Evolutionary conservation across 2,888 invertebrate species (phyloP).

Genomic region (Dilophus febrilis): DNA sequence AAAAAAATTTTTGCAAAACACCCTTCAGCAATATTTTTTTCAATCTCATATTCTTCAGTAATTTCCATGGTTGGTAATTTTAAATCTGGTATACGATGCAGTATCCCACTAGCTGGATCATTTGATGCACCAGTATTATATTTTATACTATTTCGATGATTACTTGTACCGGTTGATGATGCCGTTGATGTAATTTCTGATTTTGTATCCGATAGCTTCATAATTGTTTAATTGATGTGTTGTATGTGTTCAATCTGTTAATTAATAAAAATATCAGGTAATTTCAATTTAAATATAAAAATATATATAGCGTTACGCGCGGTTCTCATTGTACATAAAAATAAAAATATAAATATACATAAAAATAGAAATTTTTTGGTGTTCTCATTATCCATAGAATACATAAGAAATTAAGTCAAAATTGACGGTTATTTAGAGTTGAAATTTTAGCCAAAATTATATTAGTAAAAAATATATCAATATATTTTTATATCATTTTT

Average conservation of each 20-base stretch:
- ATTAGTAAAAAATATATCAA: no score
- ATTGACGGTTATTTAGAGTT: no score
- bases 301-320: no score
- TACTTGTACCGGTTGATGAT: neutral
- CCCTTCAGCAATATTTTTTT: conserved; percentile 46
- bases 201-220: conserved; percentile 12
- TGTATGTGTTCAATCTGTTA: neutral
- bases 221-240: conserved; percentile 12
- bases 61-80: conserved; percentile 35
- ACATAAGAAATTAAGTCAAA: no score
- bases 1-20: conserved; percentile 51
- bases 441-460: no score
- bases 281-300: no score
- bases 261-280: no score
- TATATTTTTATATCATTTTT: no score
- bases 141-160: conserved; percentile 1
- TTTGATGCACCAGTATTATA: neutral
- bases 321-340: no score
- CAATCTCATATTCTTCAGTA: conserved; percentile 42
- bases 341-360: no score
- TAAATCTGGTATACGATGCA: conserved; percentile 37
- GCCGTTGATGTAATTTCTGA: conserved; percentile 4
- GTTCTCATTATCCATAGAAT: no score
- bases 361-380: no score
- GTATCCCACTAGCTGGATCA: conserved; percentile 24